Evolutionary conservation across 2,797 vertebrate species (phyloP), one percentile per base, ranked within the genome.

Genomic region (Aselliscus stoliczkanus): DNA sequence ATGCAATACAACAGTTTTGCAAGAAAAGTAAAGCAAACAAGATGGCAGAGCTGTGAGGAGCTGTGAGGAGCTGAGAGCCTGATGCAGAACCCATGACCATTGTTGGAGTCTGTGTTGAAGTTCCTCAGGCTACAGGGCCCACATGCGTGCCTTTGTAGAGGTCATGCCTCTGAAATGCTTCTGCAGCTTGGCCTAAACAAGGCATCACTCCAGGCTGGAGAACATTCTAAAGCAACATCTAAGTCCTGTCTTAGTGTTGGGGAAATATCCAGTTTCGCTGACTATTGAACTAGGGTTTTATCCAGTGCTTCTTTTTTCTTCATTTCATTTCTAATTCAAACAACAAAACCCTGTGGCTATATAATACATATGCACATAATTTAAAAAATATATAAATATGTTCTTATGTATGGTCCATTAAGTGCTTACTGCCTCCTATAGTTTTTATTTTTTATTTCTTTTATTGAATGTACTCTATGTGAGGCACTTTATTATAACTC

Each of bases 251-350:
- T 81, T 34, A 0, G 25, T n/a, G 42, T 82, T 4, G 8, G 37
- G 52, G 50, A 79, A 88, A 44, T 29, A 75, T 50, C 56, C 17
- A 3, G 9, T 39, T 25, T 54, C 23, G 34, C 10, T 67, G 37
- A 80, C 60, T 47, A 12, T 17, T 47, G 52, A 90, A 37, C 3
- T n/a, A 37, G 12, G 14, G 62, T 77, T 54, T 82, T 54, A 56
- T 34, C 54, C 7, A 34, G n/a, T 17, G 27, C 34, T 85, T 34
- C 29, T 81, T 73, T 75, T 58, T 64, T 25, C 42, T 52, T 82
- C 15, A 86, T 72, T 97, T 93, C 37, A 81, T 62, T 93, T 96
- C 23, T 89, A 82, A 85, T 37, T 79, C 44, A 82, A 79, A 93
- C 54, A 85, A 60, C 4, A 47, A 54, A 87, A 87, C 15, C 42